Evolutionary conservation across 2,888 invertebrate species (phyloP).

Genomic region (Agonopterix subpropinquella): DNA sequence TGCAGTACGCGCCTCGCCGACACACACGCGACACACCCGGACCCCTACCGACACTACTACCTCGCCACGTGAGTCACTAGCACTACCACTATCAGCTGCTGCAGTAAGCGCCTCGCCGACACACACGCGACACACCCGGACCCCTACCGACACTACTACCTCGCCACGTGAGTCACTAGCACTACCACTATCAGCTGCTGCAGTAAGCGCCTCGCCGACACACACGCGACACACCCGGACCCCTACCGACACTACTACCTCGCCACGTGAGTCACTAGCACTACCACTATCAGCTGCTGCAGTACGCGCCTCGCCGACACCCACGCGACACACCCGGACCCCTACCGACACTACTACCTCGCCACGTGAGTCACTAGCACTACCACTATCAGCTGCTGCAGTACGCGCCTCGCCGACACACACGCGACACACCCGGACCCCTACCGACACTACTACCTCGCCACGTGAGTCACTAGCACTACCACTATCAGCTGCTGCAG

Average conservation of each 20-base stretch:
- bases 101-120: constrained; percentile 35
- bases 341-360: constrained; percentile 48
- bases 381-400: constrained; percentile 28
- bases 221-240: constrained; percentile 11
- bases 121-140: constrained; percentile 10
- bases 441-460: constrained; percentile 50
- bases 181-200: constrained; percentile 26
- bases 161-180: constrained; percentile 42
- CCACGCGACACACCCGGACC: constrained; percentile 11
- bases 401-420: constrained; percentile 33
- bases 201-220: constrained; percentile 34
- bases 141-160: constrained; percentile 45
- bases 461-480: constrained; percentile 35
- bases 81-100: constrained; percentile 25
- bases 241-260: constrained; percentile 48
- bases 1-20: constrained; percentile 38
- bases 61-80: constrained; percentile 42
- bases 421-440: constrained; percentile 12
- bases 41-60: constrained; percentile 45
- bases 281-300: constrained; percentile 27
- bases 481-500: constrained; percentile 30
- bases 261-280: constrained; percentile 38
- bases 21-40: constrained; percentile 11
- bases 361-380: constrained; percentile 38
- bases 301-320: constrained; percentile 33